Evolutionary conservation across 1,140 invertebrate species (phyloP), one percentile per base, ranked within the genome.

Genomic region (Calliphora vicina): DNA sequence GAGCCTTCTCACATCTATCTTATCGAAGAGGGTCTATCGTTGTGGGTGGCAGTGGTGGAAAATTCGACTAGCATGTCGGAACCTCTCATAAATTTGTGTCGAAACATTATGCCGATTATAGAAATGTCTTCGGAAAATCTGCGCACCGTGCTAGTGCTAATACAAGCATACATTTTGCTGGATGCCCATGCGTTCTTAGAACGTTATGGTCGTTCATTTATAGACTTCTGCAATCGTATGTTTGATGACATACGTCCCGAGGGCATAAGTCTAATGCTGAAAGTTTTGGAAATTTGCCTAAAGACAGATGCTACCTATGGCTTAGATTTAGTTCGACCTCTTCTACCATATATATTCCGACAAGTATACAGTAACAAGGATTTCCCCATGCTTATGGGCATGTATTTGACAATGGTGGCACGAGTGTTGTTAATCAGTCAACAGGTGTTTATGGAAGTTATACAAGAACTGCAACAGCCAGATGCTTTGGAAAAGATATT

Each of bases 21-120:
- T 67, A 91, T 98, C 84, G 97, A 99, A 91, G 97, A 99, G 91
- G 97, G 96, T 0, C 92, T 99, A 43, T 95, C 97, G 86, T 92
- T 99, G 80, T 99, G 97, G 97, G 91, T 95, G 78, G 94, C 95
- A 4, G 93, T 97, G 15, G 91, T 99, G 80, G 94, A 97, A 88
- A 95, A 96, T 87, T 93, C 95, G 1, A 92, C 94, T 0, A 87
- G 89, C 0, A 90, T 94, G 45, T 93, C 92, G 0, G 91, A 92
- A 17, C 92, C 93, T 80, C 92, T 97, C 57, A 91, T 98, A 85
- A 92, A 94, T 83, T 91, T 98, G 15, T 95, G 95, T 85, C 92
- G 93, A 83, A 96, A 97, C 90, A 93, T 98, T 90, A 93, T 95
- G 76, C 92, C 93, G 26, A 92, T 98, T 80, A 91, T 98, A 85